phyloP scores from a whole-genome alignment of 2,888 invertebrate genomes.

The Philereme transversata region DNA sequence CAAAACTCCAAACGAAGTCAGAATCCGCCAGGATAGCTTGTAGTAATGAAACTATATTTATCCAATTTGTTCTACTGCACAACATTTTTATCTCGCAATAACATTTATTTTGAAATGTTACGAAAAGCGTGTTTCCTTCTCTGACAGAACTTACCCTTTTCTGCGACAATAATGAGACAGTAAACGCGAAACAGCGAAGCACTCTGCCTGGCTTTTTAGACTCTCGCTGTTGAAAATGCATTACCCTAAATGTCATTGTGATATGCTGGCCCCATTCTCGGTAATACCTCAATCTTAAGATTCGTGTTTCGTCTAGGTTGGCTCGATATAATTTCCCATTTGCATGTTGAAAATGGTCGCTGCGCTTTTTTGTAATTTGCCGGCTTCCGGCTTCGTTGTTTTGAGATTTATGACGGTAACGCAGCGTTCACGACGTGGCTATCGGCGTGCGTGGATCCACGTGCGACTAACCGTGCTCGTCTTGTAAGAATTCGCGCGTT shows the following conservation, averaged over 20 bases:
- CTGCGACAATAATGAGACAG: conserved; percentile 62
- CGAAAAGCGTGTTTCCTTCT: conserved; percentile 45
- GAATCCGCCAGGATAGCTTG: conserved; percentile 53
- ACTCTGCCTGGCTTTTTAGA: conserved; percentile 54
- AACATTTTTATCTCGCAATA: conserved; percentile 32
- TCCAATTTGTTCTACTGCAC: conserved; percentile 40
- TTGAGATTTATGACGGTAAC: conserved; percentile 49
- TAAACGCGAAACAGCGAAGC: conserved; percentile 52
- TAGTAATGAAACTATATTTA: conserved; percentile 48
- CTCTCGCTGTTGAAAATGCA: conserved; percentile 51
- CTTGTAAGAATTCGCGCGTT: conserved; percentile 75
- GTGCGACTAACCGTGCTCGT: conserved; percentile 67
- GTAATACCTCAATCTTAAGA: conserved; percentile 31
- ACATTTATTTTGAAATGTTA: conserved; percentile 48
- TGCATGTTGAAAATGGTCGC: conserved; percentile 41
- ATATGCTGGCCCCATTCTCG: conserved; percentile 42
- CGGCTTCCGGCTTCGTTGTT: conserved; percentile 27
- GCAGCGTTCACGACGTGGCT: conserved; percentile 66
- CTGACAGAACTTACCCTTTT: conserved; percentile 52
- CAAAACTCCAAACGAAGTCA: conserved; percentile 61
- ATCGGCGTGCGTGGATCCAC: conserved; percentile 79
- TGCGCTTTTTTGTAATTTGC: conserved; percentile 35
- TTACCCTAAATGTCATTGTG: conserved; percentile 52
- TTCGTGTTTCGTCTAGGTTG: conserved; percentile 13
- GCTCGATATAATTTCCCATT: conserved; percentile 40